Evolutionary conservation across 2,113 vertebrate genomes (phyloP).

Genomic region (Pygoscelis antarcticus): DNA sequence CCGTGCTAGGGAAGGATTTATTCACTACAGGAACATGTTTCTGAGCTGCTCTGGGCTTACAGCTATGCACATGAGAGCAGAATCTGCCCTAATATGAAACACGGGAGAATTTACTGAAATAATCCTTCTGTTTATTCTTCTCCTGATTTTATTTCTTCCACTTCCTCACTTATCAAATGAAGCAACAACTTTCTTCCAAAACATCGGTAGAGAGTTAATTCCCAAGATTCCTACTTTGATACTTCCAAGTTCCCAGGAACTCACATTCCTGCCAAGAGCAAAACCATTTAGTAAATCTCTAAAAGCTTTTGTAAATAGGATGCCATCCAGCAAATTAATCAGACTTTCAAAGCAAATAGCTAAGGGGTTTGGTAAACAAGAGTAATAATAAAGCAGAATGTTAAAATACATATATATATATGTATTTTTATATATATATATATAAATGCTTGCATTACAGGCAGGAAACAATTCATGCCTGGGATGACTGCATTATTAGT

Average conservation of each 20-base stretch:
- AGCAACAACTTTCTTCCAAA: not conserved
- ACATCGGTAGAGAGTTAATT: not conserved
- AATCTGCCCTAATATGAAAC: not conserved
- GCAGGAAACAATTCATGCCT: constrained; percentile 71
- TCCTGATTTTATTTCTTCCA: not conserved
- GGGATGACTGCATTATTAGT: constrained; percentile 69
- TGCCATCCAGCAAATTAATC: constrained; percentile 50
- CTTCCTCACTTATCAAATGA: not conserved
- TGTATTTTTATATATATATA: not conserved
- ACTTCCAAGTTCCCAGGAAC: constrained; percentile 11
- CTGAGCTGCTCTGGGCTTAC: not conserved
- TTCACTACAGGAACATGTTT: not conserved
- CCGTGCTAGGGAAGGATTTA: not conserved
- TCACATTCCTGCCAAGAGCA: constrained; percentile 7
- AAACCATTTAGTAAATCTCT: constrained; percentile 36
- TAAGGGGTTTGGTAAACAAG: constrained; percentile 37
- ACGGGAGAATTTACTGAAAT: not conserved
- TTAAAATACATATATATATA: not conserved
- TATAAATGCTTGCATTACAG: not conserved
- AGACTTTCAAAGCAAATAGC: constrained; percentile 53
- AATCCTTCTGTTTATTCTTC: not conserved
- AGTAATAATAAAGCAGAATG: constrained; percentile 24
- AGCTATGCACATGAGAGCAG: not conserved
- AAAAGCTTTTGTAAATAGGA: constrained; percentile 51
- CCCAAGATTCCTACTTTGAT: constrained; percentile 34